Percentiles rank a stretch among this genome's conserved stretches.
These are phyloP conservation scores for Botia almorhae DNA, from an alignment of 2,797 vertebrate species.

Conservation along the genomic window DNA sequence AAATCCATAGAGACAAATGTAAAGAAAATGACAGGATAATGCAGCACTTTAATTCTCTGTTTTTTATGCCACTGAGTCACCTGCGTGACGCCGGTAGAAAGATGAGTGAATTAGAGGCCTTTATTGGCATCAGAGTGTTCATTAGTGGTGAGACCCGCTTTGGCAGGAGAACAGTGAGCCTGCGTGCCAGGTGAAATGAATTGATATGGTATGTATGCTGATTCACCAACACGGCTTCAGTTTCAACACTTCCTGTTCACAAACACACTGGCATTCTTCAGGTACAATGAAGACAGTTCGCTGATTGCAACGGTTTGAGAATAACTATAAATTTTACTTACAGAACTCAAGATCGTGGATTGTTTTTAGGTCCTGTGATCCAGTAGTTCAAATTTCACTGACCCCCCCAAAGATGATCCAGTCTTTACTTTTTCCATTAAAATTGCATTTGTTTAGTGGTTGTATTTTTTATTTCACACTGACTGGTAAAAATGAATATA, in stretches of 20 bases:
- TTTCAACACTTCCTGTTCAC: not conserved
- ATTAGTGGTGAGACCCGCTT: slow-evolving; percentile 30
- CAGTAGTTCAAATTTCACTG: not conserved
- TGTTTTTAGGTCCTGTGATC: not conserved
- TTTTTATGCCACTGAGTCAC: slow-evolving; percentile 17
- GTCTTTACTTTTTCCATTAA: not conserved
- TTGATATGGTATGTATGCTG: slow-evolving; percentile 24
- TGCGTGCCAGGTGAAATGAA: slow-evolving; percentile 29
- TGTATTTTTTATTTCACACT: not conserved
- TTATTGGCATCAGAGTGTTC: slow-evolving; percentile 30
- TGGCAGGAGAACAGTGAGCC: slow-evolving; percentile 25
- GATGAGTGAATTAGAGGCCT: slow-evolving; percentile 31
- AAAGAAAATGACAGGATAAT: slow-evolving; percentile 21
- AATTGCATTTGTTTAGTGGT: not conserved
- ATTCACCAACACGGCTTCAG: slow-evolving; percentile 16
- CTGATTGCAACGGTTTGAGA: not conserved
- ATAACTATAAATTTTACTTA: not conserved
- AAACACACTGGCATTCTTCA: not conserved
- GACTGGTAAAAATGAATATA: not conserved
- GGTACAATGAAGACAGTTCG: not conserved
- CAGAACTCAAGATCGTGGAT: not conserved
- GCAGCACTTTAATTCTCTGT: slow-evolving; percentile 14
- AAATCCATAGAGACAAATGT: not conserved
- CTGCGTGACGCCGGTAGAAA: not conserved
- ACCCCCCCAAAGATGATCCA: not conserved